Base-by-base conservation (phyloP, 2,888 invertebrate genomes). In the Tachina fera region DNA sequence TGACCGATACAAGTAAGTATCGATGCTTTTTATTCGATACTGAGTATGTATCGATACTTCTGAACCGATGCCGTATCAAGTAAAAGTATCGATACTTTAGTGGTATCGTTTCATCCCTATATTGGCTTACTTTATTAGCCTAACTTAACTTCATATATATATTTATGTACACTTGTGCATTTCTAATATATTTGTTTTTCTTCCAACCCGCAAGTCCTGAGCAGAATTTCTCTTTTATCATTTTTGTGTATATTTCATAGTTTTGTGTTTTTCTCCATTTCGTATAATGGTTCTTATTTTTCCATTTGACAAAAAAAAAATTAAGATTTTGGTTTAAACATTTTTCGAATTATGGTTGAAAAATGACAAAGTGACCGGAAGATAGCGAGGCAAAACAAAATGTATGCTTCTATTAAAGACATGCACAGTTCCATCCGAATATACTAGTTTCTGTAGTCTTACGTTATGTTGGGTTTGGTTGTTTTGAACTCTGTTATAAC, bases 301-400 rank as follows among this genome's bases (percentile, higher is more conserved):
- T 58, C 19, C 16, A 63, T 43, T 53, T 31, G 31, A 31, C 41
- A 39, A 31, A 43, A 41, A 39, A 10, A 51, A 41, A 77, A 68
- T 4, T 19, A 13, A 56, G 45, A 56, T 67, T 74, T 74, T 74
- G 80, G 43, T 56, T 51, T 67, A 51, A 74, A 76, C 16, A 78
- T 63, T 81, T 31, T 80, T 68, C 90, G 90, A 91, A 89, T 89
- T 89, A 90, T 91, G 90, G 87, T 88, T 88, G 88, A 89, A 89
- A 89, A 89, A 90, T 91, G 90, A 91, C 90, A 91, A 91, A 91
- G 88, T 90, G 89, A 90, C 91, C 91, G 91, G 91, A 90, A 91
- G 91, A 91, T 90, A 87, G 80, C 76, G 60, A 77, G 45, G 56
- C 58, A 74, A 31, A 47, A 47, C 14, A 77, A 61, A 68, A 19